Evolutionary conservation across 2,888 invertebrate species (phyloP).

Genomic region (Balanococcus diminutus): DNA sequence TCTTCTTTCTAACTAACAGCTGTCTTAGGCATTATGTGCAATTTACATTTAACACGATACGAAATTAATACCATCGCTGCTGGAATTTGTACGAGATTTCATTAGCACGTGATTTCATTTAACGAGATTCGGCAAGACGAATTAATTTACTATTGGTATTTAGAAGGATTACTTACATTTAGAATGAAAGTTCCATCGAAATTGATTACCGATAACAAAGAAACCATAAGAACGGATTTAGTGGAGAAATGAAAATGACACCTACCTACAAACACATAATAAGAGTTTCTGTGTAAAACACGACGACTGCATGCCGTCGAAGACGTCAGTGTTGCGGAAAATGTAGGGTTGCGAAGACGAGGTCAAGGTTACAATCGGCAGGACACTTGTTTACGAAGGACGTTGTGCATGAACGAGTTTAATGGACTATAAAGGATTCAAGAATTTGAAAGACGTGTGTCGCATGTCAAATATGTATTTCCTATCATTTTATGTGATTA

Average conservation of each 20-base stretch:
- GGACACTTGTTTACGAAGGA: neutral
- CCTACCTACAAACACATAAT: too few species aligned
- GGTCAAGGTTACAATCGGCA: neutral
- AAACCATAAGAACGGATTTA: neutral
- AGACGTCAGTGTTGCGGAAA: neutral
- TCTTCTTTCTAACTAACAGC: too few species aligned
- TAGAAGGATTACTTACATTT: neutral
- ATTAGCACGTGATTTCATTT: neutral
- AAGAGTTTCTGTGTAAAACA: neutral
- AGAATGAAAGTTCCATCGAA: neutral
- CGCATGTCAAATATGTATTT: neutral
- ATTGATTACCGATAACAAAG: neutral
- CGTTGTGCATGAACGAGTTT: conserved; percentile 13
- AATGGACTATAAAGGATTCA: neutral
- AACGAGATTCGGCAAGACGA: neutral
- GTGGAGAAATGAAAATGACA: neutral
- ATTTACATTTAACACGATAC: too few species aligned
- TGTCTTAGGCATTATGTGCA: too few species aligned
- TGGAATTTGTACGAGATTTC: neutral
- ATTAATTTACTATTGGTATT: neutral
- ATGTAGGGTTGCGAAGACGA: neutral
- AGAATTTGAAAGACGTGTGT: conserved; percentile 29
- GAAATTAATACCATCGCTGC: neutral
- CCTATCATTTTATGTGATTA: neutral
- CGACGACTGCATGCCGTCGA: neutral